These are phyloP conservation scores for Brienomyrus brachyistius DNA, from an alignment of 2,113 vertebrate genomes.

Conservation along the genomic window DNA sequence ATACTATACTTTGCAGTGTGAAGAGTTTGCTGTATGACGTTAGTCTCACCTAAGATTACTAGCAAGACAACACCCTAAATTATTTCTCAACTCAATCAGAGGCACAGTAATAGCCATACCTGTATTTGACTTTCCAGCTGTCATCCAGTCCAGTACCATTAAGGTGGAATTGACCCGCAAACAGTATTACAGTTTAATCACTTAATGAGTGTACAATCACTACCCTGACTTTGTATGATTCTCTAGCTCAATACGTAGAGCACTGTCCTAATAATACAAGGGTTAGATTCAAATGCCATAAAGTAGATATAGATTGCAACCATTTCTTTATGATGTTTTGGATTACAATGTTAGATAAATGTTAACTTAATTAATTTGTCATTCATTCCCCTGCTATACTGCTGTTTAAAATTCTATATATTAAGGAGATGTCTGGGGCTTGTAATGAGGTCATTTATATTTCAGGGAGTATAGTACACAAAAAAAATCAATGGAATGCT, in stretches of 20 bases:
- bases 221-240: neutral
- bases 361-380: neutral
- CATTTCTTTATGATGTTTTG: neutral
- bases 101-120: neutral
- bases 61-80: neutral
- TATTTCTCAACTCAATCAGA: neutral
- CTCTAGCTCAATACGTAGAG: neutral
- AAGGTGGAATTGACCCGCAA: neutral
- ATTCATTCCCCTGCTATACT: neutral
- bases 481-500: neutral
- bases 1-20: neutral
- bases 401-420: neutral
- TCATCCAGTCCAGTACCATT: neutral
- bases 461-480: neutral
- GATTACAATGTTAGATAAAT: neutral
- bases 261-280: neutral
- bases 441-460: neutral
- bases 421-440: neutral
- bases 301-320: neutral
- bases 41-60: neutral
- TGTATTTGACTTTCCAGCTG: neutral
- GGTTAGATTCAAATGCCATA: neutral
- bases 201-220: neutral
- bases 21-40: neutral
- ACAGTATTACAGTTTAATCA: neutral